phyloP scores from a whole-genome alignment of 2,888 invertebrate genomes.

The Lissonota sp. region DNA sequence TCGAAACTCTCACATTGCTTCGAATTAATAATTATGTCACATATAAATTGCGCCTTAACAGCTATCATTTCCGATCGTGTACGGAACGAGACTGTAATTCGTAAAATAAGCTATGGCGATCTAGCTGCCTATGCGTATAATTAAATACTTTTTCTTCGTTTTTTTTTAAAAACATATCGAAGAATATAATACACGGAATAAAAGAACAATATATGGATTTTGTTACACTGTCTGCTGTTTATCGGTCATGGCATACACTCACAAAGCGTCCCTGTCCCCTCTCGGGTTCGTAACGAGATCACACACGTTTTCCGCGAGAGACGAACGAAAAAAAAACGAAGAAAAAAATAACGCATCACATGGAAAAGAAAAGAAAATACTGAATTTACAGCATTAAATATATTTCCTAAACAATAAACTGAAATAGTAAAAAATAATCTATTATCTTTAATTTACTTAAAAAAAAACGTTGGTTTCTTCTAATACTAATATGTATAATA shows the following conservation, averaged over 20 bases:
- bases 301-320: constrained; percentile 66
- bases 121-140: constrained; percentile 75
- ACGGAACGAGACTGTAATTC: constrained; percentile 60
- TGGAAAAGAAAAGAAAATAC: constrained; percentile 65
- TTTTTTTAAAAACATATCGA: constrained; percentile 54
- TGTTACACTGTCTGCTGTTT: constrained; percentile 71
- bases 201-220: constrained; percentile 72
- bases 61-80: constrained; percentile 59
- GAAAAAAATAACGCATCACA: constrained; percentile 34
- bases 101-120: constrained; percentile 74
- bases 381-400: constrained; percentile 77
- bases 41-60: constrained; percentile 63
- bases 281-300: constrained; percentile 66
- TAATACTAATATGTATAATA: constrained; percentile 83
- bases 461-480: constrained; percentile 70
- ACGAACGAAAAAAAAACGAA: constrained; percentile 41
- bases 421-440: constrained; percentile 81
- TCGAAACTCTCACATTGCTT: constrained; percentile 49
- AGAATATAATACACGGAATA: constrained; percentile 66
- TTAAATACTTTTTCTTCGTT: constrained; percentile 72
- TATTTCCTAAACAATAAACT: constrained; percentile 78
- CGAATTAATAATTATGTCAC: constrained; percentile 59
- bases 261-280: constrained; percentile 66
- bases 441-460: constrained; percentile 80
- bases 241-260: constrained; percentile 74